These are phyloP conservation scores for Tridacna gigas DNA, from an alignment of 2,888 invertebrate species.

Conservation along the genomic window DNA sequence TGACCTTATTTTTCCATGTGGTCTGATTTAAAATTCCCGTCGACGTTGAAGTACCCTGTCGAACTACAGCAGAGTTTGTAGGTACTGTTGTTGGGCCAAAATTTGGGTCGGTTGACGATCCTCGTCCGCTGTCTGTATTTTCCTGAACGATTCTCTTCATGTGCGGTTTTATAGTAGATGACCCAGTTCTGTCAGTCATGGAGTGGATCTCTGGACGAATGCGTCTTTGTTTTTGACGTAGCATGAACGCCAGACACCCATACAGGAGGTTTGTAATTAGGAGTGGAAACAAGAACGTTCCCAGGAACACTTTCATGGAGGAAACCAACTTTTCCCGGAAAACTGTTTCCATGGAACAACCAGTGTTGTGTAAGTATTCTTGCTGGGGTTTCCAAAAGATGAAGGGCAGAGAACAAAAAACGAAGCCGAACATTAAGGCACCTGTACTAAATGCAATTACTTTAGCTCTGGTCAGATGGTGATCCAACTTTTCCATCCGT, in stretches of 20 bases:
- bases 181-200: neutral
- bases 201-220: neutral
- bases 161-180: neutral
- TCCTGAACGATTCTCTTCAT: neutral
- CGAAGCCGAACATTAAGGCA: neutral
- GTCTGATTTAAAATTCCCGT: neutral
- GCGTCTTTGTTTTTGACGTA: neutral
- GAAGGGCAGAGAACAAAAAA: neutral
- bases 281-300: slow-evolving; percentile 7
- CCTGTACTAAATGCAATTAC: neutral
- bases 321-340: neutral
- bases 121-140: neutral
- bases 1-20: neutral
- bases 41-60: neutral
- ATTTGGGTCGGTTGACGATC: neutral
- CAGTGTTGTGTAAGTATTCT: neutral
- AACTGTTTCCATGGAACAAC: slow-evolving; percentile 24
- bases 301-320: slow-evolving; percentile 9
- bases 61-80: neutral
- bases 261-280: slow-evolving; percentile 17
- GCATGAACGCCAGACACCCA: neutral
- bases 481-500: neutral
- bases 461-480: slow-evolving; percentile 1
- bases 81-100: neutral
- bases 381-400: neutral